Base-by-base conservation (phyloP, 2,113 vertebrate genomes). In the Pedetes capensis region DNA sequence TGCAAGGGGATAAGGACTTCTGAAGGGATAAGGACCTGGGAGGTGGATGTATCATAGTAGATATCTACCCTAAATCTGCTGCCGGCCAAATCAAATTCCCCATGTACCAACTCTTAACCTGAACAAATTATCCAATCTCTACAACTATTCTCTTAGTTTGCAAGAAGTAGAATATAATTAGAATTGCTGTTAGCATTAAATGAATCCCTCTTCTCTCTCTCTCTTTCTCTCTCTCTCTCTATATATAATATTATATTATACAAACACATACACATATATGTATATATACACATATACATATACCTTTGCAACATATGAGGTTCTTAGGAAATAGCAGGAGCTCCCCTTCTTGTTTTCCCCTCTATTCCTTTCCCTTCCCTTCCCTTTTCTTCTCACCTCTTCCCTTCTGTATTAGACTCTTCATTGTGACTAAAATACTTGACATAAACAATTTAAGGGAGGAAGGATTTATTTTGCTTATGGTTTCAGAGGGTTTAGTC, bases 121-220 rank as follows among this genome's bases (percentile, higher is more conserved):
- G 44, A 59, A 78, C n/a, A 55, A 86, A 71, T 89, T 68, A 90
- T 64, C 69, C 85, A 81, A n/a, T 27, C 78, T 82, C 59, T 95
- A 53, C 12, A 80, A 66, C 16, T 68, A 14, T 68, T 87, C 44
- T 82, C 63, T 44, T 61, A 22, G 29, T 87, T 91, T 93, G 23
- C 20, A 95, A 75, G 86, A 82, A 53, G n/a, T 37, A n/a, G 68
- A n/a, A 5, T 2, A 61, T 66, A 71, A 71, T 8, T 66, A 63
- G 9, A 71, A 83, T 87, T 66, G 79, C 11, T 47, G 39, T 90
- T 74, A 57, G 34, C 8, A 51, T 61, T 74, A 84, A 89, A 74
- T 57, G 75, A 84, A 94, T n/a, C n/a, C n/a, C n/a, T n/a, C n/a
- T n/a, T n/a, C n/a, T n/a, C n/a, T n/a, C n/a, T n/a, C n/a, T n/a